Percentiles rank a stretch among this genome's conserved stretches.
Conservation (phyloP, 2,797 vertebrate genomes). For the Coreius guichenoti region DNA sequence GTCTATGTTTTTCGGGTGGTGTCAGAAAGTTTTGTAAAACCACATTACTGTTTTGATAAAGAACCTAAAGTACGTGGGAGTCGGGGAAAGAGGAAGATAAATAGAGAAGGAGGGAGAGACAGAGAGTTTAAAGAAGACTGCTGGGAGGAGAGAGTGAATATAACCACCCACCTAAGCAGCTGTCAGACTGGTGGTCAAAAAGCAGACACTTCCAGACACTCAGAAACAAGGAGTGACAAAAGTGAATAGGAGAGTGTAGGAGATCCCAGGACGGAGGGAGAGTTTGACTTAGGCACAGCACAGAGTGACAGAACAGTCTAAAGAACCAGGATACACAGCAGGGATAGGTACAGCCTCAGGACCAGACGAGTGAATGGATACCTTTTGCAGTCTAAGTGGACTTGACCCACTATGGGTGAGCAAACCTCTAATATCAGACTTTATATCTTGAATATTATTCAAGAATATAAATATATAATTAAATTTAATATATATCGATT, state of each 20-base stretch:
- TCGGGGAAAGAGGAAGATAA: slow-evolving; percentile 63
- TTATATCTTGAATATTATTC: background rate
- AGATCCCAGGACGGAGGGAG: slow-evolving; percentile 29
- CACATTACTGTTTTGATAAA: slow-evolving; percentile 77
- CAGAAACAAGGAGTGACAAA: slow-evolving; percentile 56
- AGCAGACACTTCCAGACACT: slow-evolving; percentile 71
- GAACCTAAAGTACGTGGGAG: slow-evolving; percentile 71
- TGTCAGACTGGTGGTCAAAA: slow-evolving; percentile 78
- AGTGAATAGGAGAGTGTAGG: slow-evolving; percentile 30
- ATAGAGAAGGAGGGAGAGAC: slow-evolving; percentile 59
- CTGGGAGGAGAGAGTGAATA: slow-evolving; percentile 69
- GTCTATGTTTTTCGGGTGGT: slow-evolving; percentile 73
- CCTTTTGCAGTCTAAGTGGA: slow-evolving; percentile 84
- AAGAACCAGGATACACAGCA: slow-evolving; percentile 64
- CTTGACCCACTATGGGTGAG: slow-evolving; percentile 81
- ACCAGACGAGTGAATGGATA: slow-evolving; percentile 80
- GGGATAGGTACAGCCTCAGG: slow-evolving; percentile 67
- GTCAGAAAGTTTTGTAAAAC: slow-evolving; percentile 74
- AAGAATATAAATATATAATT: background rate
- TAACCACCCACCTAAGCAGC: slow-evolving; percentile 83
- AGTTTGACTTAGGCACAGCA: slow-evolving; percentile 51
- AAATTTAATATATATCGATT: background rate
- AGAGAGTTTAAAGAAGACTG: slow-evolving; percentile 50
- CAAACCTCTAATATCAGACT: slow-evolving; percentile 3
- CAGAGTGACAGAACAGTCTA: slow-evolving; percentile 59